These are phyloP conservation scores for Phyllopteryx taeniolatus DNA, from an alignment of 2,113 vertebrate genomes.

Conservation along the genomic window DNA sequence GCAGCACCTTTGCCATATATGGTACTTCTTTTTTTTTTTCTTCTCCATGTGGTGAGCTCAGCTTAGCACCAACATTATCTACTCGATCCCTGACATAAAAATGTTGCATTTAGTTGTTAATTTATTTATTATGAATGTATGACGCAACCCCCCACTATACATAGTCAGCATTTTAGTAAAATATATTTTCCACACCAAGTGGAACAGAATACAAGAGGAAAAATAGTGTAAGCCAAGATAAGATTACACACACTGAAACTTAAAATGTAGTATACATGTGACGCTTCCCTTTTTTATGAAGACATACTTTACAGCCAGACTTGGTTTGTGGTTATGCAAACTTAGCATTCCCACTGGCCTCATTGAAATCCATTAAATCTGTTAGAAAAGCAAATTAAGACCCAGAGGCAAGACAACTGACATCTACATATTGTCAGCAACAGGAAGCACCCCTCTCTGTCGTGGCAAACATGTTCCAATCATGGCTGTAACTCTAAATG, in stretches of 20 bases:
- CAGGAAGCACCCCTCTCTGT: background rate
- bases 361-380: background rate
- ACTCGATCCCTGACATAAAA: conserved; percentile 40
- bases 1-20: conserved; percentile 73
- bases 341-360: conserved; percentile 34
- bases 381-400: background rate
- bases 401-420: background rate
- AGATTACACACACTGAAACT: conserved; percentile 17
- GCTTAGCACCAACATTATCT: conserved; percentile 25
- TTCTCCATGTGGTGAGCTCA: conserved; percentile 23
- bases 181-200: conserved; percentile 32
- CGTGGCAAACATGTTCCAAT: background rate
- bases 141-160: background rate
- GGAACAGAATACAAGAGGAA: conserved; percentile 48
- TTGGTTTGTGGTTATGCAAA: conserved; percentile 40
- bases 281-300: conserved; percentile 21
- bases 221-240: conserved; percentile 26
- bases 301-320: conserved; percentile 38
- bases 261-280: conserved; percentile 29
- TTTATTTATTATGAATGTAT: conserved; percentile 3
- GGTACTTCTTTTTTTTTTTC: conserved; percentile 40
- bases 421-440: background rate
- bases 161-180: background rate
- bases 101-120: conserved; percentile 23
- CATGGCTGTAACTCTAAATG: background rate